Evolutionary conservation across 2,888 invertebrate species (phyloP), one percentile per base, ranked within the genome.

Genomic region (Uloborus plumipes): DNA sequence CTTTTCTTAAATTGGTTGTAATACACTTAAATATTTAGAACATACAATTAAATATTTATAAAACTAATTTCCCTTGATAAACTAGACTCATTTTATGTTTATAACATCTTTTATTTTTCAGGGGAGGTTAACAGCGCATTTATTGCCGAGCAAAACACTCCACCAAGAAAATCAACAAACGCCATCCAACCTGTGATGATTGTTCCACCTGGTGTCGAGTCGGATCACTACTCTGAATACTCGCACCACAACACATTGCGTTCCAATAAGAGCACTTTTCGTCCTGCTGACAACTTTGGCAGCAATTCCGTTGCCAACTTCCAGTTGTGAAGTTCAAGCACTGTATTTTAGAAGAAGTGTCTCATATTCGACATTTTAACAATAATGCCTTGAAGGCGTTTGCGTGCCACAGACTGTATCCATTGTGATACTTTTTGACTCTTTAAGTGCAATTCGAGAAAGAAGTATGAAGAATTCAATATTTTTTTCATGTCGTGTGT

Each of bases 51-150:
- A 26, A 26, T 26, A 26, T 26, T 26, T 26, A 26, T 26, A 4
- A 26, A 26, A 26, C 4, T 4, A 26, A 26, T 26, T 2, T 39
- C 39, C 3, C 1, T 58, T 58, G 9, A 6, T 0, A 58, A 7
- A 14, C 20, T 58, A 20, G 1, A 20, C 3, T 11, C 3, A 11
- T 13, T 20, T 58, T 20, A 14, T 58, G 20, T 6, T 9, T 39
- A 1, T 26, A 26, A 39, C 11, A 11, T 39, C 2, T 61, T 61
- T 61, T 39, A 15, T 18, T 20, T 70, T 76, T 51, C 67, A 85
- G 85, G 85, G 50, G 85, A 85, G 77, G 85, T 85, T 13, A 85
- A 85, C 67, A 85, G 70, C 22, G 85, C 80, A 6, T 85, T 85
- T 26, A 80, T 85, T 22, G 79, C 83, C 0, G 84, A 84, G 49